Base-by-base conservation (phyloP, 64 coral and sea anemone species). In the Porites lutea region DNA sequence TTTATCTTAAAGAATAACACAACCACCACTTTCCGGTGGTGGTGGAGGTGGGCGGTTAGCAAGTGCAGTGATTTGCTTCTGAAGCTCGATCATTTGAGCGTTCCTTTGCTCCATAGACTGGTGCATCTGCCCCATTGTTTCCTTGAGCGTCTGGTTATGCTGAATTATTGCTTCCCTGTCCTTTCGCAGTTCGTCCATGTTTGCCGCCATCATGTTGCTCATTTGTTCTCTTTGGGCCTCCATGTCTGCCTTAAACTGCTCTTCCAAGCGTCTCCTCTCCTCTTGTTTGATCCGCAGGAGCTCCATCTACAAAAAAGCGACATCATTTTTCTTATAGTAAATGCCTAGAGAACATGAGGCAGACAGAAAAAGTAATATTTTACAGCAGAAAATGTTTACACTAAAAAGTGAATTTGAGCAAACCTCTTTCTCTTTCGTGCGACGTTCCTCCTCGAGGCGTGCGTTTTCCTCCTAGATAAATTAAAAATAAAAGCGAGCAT, bases 351-450 rank as follows among this genome's bases (percentile, higher is more conserved):
- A n/a, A n/a, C n/a, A n/a, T n/a, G 16, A 14, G 15, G 20, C 6
- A 11, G 53, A 55, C 53, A 5, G 0, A 55, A n/a, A n/a, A n/a
- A n/a, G n/a, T n/a, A n/a, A n/a, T n/a, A n/a, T n/a, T n/a, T n/a
- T n/a, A n/a, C n/a, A n/a, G n/a, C n/a, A n/a, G n/a, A n/a, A n/a
- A 54, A 54, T 54, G 9, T 4, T 54, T 54, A 5, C 9, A 54
- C 4, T 54, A 8, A 55, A 55, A 8, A 5, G 6, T 55, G 53
- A 75, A 19, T 16, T 46, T 0, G 9, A 4, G 48, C 87, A 18
- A 48, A 96, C 95, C 95, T 96, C 95, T 89, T 46, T 93, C 22
- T 96, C 90, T 75, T 90, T 96, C 7, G 54, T 75, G 16, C 61
- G 46, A 12, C 71, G 85, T 71, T 90, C 95, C 62, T 96, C 91